Evolutionary conservation across 2,888 invertebrate genomes (phyloP), one percentile per base, ranked within the genome.

Genomic region (Diplolepis rosae): DNA sequence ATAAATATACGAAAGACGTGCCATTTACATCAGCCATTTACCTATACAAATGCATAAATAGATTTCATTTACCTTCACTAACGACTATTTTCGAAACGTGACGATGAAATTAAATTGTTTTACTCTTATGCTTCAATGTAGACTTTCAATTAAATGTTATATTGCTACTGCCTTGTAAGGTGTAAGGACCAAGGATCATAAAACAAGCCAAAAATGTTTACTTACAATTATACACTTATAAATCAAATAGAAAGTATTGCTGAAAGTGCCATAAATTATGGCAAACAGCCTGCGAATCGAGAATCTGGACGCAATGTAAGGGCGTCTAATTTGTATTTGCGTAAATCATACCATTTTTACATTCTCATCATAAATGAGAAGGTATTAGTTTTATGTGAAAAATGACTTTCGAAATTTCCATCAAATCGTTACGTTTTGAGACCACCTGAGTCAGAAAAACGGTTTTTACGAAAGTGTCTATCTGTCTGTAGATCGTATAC

Each of bases 51-150:
- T 32, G 32, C 35, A 22, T 22, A 4, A 13, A 18, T 35, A 22
- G 18, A 56, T 56, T 56, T 32, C 32, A 22, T 54, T 35, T 22
- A 18, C 32, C 56, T 35, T 56, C 22, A 13, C 32, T 56, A 56
- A 56, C 56, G 35, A 56, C 32, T 56, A 56, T 56, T 56, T 56
- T 56, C 56, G 22, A 35, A 56, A 56, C 56, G 22, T 61, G 56
- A 61, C 56, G 56, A 61, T 39, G 56, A 61, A 39, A 61, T 61
- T 61, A 61, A 61, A 61, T 61, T 61, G 22, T 61, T 61, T 6
- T 9, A n/a, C 30, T 54, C 13, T 24, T 32, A 35, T 56, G 32
- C 11, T 22, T 56, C 13, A 56, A 56, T 56, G 56, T 35, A 7
- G 35, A 61, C 39, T 61, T 61, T 39, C 56, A 61, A 61, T 35